Percentiles rank a stretch among this genome's conserved stretches.
Evolutionary conservation across 2,113 vertebrate species (phyloP).

Genomic region (Pungitius pungitius): DNA sequence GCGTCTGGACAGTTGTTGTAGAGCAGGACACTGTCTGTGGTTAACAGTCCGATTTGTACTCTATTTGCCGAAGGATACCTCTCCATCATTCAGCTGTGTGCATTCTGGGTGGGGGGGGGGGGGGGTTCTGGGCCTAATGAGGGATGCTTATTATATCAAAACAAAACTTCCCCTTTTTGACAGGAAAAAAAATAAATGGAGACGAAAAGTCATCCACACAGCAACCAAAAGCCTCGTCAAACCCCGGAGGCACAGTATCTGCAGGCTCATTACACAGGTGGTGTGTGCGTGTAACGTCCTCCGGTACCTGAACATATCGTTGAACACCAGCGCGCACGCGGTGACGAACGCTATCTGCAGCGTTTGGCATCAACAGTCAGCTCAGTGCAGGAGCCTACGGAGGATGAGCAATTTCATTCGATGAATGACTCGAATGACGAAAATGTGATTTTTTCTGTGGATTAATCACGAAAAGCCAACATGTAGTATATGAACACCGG

Average conservation of each 20-base stretch:
- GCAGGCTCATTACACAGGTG: conserved; percentile 34
- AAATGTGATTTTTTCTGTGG: no score
- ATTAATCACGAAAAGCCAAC: no score
- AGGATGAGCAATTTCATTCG: background rate
- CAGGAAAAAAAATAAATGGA: conserved; percentile 15
- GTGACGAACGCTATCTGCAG: conserved; percentile 22
- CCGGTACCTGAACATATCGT: conserved; percentile 26
- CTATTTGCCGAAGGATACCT: background rate
- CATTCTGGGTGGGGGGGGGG: no score
- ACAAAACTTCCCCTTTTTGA: background rate
- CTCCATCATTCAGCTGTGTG: background rate
- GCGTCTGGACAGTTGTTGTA: conserved; percentile 1
- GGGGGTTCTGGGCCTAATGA: background rate
- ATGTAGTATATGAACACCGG: background rate
- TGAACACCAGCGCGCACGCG: conserved; percentile 26
- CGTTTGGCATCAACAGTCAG: conserved; percentile 12
- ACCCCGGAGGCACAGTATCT: conserved; percentile 27
- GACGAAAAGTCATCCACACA: no score
- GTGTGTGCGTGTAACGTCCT: background rate
- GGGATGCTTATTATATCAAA: conserved; percentile 4
- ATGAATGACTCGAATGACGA: background rate
- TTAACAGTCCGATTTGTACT: background rate
- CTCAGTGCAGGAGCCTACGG: background rate
- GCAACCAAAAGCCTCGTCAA: conserved; percentile 11
- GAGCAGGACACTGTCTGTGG: background rate